A percentile compares a stretch with the other conserved stretches of the same genome.
Evolutionary conservation across 2,888 invertebrate species (phyloP).

Genomic region (Eugnorisma glareosa): DNA sequence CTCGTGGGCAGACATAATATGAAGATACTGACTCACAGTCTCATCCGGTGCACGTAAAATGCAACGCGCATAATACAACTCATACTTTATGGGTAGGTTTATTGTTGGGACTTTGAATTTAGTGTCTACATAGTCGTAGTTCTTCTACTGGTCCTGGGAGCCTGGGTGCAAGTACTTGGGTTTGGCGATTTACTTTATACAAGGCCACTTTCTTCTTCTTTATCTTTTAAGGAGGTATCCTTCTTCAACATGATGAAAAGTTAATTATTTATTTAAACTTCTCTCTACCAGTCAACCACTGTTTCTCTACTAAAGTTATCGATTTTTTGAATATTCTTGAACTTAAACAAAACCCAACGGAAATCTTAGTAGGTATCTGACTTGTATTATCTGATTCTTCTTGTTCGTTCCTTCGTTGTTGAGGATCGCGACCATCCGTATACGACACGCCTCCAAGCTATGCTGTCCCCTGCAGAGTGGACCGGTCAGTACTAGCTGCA

Average conservation of each 20-base stretch:
- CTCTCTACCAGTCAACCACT: not conserved
- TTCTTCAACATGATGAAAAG: not conserved
- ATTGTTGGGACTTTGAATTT: constrained; percentile 12
- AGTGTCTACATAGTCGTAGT: not conserved
- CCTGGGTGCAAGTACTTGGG: not conserved
- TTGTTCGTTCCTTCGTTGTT: not conserved
- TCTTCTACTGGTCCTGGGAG: too few relatives aligned
- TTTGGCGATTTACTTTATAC: too few relatives aligned
- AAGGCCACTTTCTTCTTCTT: too few relatives aligned
- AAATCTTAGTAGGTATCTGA: not conserved
- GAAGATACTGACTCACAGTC: constrained; percentile 54
- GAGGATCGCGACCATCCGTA: not conserved
- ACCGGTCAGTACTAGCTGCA: not conserved
- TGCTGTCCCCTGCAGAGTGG: not conserved
- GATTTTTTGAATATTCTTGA: not conserved
- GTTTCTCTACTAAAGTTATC: not conserved
- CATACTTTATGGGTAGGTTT: constrained; percentile 15
- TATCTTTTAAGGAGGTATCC: too few relatives aligned
- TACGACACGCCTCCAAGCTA: not conserved
- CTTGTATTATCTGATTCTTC: not conserved
- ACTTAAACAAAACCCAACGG: not conserved
- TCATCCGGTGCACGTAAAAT: constrained; percentile 35
- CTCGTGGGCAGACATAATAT: constrained; percentile 38
- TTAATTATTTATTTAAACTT: not conserved
- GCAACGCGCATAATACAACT: constrained; percentile 13